A percentile compares a stretch with the other conserved stretches of the same genome.
phyloP scores from a whole-genome alignment of 2,797 vertebrate species.

The Eremophila alpestris region DNA sequence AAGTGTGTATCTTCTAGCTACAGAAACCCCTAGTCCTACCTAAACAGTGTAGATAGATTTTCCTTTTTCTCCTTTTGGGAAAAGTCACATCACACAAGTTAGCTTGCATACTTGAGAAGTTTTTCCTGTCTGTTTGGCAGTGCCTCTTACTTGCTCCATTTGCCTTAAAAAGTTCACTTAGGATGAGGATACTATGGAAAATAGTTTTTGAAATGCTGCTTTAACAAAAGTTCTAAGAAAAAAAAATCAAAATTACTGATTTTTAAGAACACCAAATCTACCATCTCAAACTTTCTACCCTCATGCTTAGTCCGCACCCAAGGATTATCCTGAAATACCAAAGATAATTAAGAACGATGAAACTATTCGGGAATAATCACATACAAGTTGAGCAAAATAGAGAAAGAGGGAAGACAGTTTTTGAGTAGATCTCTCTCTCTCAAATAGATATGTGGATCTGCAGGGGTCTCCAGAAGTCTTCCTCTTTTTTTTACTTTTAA shows the following conservation, averaged over 20 bases:
- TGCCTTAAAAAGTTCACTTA: neutral
- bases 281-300: neutral
- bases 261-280: neutral
- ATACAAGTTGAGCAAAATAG: neutral
- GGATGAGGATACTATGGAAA: neutral
- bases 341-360: neutral
- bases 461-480: neutral
- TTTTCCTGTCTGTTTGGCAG: neutral
- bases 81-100: neutral
- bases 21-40: neutral
- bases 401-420: neutral
- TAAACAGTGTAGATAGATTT: no score
- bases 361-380: neutral
- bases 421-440: neutral
- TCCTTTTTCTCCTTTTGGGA: neutral
- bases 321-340: neutral
- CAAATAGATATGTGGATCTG: neutral
- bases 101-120: neutral
- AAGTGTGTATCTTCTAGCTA: neutral
- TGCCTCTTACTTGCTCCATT: neutral
- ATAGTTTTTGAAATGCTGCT: neutral
- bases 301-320: neutral
- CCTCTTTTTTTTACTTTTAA: neutral
- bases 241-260: neutral
- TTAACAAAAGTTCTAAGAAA: neutral